Evolutionary conservation across 2,113 vertebrate species (phyloP).

Genomic region (Oncorhynchus masou): DNA sequence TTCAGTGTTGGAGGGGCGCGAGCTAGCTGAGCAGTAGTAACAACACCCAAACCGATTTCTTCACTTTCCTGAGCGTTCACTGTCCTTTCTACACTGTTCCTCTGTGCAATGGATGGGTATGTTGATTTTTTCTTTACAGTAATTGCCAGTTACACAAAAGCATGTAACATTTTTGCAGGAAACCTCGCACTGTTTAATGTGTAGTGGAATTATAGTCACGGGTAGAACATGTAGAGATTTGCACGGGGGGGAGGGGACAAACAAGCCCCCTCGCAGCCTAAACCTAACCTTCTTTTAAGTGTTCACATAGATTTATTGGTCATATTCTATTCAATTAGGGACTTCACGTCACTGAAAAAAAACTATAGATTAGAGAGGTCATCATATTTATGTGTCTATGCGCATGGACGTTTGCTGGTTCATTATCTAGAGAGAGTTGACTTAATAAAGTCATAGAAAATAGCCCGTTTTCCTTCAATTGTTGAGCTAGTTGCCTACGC

Average conservation of each 20-base stretch:
- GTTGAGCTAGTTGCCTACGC: too few relatives aligned
- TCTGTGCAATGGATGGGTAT: conserved; percentile 76
- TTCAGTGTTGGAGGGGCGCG: conserved; percentile 36
- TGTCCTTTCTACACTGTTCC: conserved; percentile 45
- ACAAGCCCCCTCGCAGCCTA: neutral
- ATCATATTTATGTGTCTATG: neutral
- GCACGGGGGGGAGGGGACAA: neutral
- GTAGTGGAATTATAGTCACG: neutral
- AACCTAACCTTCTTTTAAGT: neutral
- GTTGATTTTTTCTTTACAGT: conserved; percentile 34
- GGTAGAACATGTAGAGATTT: conserved; percentile 12
- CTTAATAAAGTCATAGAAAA: conserved; percentile 36
- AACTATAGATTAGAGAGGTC: neutral
- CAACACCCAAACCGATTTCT: conserved; percentile 44
- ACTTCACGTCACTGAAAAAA: too few relatives aligned
- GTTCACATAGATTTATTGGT: neutral
- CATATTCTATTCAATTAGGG: too few relatives aligned
- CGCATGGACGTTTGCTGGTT: conserved; percentile 5
- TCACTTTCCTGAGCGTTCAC: conserved; percentile 30
- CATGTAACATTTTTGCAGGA: neutral
- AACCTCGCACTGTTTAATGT: neutral
- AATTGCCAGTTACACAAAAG: neutral
- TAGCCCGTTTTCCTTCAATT: neutral
- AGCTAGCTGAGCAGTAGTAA: conserved; percentile 14
- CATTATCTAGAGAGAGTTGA: conserved; percentile 30